Conservation (phyloP, 2,888 invertebrate genomes). For the Eulithis prunata region DNA sequence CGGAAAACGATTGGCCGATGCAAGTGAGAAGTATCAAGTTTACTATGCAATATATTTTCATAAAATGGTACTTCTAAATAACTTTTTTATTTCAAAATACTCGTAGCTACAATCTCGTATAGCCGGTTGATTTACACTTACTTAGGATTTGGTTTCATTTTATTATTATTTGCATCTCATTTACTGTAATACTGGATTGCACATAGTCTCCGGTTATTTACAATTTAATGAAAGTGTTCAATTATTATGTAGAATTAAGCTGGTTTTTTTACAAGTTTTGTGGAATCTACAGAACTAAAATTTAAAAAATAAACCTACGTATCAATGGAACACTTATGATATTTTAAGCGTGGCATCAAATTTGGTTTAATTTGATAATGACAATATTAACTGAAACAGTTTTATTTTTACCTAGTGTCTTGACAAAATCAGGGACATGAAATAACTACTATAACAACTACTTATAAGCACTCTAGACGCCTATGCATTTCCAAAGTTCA, state of each 20-base stretch:
- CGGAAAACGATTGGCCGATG: conserved; percentile 59
- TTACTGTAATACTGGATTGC: conserved; percentile 33
- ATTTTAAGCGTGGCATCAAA: too few relatives aligned
- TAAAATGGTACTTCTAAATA: conserved; percentile 62
- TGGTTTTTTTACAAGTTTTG: too few relatives aligned
- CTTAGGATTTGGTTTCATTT: conserved; percentile 46
- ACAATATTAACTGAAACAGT: too few relatives aligned
- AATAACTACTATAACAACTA: too few relatives aligned
- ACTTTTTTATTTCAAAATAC: conserved; percentile 51
- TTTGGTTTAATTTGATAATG: too few relatives aligned
- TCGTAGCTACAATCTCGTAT: conserved; percentile 44
- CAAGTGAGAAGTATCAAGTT: conserved; percentile 67
- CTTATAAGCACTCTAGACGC: too few relatives aligned
- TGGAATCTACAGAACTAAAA: too few relatives aligned
- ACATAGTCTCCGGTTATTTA: conserved; percentile 12
- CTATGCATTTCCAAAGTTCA: too few relatives aligned
- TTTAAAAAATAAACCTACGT: too few relatives aligned
- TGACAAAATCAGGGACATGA: too few relatives aligned
- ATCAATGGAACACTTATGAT: too few relatives aligned
- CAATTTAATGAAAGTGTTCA: conserved; percentile 9
- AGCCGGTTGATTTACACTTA: conserved; percentile 51
- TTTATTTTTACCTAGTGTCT: too few relatives aligned
- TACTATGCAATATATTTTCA: conserved; percentile 65
- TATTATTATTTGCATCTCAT: conserved; percentile 45
- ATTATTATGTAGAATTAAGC: background rate